Evolutionary conservation across 2,888 invertebrate species (phyloP), one percentile per base, ranked within the genome.

Genomic region (Ophraella communa): DNA sequence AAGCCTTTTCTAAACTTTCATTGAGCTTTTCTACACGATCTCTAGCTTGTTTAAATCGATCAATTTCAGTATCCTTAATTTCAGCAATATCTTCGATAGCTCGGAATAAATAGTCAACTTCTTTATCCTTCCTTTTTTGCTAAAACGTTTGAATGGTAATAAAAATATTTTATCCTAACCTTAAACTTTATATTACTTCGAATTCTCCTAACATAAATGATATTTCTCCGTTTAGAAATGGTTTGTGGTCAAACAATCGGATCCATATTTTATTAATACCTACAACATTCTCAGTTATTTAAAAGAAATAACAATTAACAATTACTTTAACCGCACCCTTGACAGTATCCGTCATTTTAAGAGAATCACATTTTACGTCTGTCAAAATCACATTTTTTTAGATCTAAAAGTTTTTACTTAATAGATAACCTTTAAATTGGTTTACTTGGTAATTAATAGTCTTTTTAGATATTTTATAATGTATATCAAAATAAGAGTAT

Each of bases 201-300:
- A 95, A 95, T 80, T 95, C 94, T 72, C 89, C 89, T 4, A 94
- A 81, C 83, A 93, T 91, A 80, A 88, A 90, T 72, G 90, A 90
- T 71, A 95, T 90, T 87, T 95, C 95, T 61, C 94, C 94, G 82
- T 89, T 91, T 64, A 95, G 81, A 80, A 95, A 93, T 33, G 93
- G 92, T 69, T 91, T 88, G 78, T 95, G 95, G 82, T 95, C 94
- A 83, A 95, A 93, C 64, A 95, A 84, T 78, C 95, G 87, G 75
- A 88, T 87, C 89, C 94, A 94, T 80, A 94, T 89, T 83, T 92
- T 92, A 69, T 89, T 88, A 73, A 91, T 86, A 86, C 93, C 95
- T 95, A 80, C 7, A 59, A 68, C 84, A 82, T 67, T 63, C 83
- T 44, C 20, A 49, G 30, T 47, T 45, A 62, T 39, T 58, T 56